Evolutionary conservation across 1,140 invertebrate genomes (phyloP), one percentile per base, ranked within the genome.

Genomic region (Whitmania pigra): DNA sequence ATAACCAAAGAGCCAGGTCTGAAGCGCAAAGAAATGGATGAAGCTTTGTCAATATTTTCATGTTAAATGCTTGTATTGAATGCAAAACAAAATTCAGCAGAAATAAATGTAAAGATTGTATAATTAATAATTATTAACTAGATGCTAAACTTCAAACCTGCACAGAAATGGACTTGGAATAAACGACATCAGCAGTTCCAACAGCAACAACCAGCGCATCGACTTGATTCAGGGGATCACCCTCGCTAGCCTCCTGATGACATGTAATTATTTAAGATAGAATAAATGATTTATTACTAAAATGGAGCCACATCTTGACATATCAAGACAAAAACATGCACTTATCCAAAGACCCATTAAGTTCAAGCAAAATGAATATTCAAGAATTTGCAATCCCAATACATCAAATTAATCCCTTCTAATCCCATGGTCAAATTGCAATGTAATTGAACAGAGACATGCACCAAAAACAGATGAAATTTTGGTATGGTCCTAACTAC

Each of bases 1-100:
- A 81, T 97, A 98, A 75, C 93, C 94, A 82, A 98, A 88, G 9
- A 99, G 85, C 95, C 95, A 99, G 49, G 90, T 93, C 89, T 94
- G 78, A 75, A 86, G 86, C 40, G 13, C 15, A 49, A 49, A 49
- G 15, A 17, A 15, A 7, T 15, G 43, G 43, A 5, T 49, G 2
- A 74, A 31, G 78, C 55, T 11, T 53, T 3, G 31, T 71, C 3
- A 72, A 49, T n/a, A n/a, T n/a, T n/a, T n/a, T n/a, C n/a, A n/a
- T n/a, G n/a, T n/a, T n/a, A n/a, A n/a, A 22, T 36, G 25, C 1
- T 22, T 9, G 13, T 13, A 31, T 29, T 7, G 11, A 69, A 69
- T 13, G 25, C 53, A 63, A 17, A n/a, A 70, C 9, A 70, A 53
- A 20, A 6, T 53, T 40, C 20, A 7, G 69, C 29, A 49, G 7